phyloP scores from a whole-genome alignment of 1,140 invertebrate genomes.

The Scaptomyza montana region DNA sequence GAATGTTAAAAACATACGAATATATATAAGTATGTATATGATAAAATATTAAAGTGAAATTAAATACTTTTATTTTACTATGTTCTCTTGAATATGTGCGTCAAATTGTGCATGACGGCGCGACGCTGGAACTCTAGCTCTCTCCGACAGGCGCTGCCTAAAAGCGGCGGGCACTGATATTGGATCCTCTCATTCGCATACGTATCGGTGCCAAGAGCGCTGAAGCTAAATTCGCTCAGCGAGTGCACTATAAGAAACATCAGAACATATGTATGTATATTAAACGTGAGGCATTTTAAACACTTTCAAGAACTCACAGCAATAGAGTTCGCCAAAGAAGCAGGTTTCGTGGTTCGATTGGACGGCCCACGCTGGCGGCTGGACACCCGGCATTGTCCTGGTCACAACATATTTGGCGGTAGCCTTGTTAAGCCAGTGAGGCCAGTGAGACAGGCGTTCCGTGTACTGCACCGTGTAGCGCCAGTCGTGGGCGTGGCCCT shows the following conservation, averaged over 20 bases:
- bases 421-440: constrained; percentile 86
- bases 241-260: constrained; percentile 85
- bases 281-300: neutral
- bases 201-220: constrained; percentile 83
- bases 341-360: constrained; percentile 87
- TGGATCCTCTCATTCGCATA: constrained; percentile 86
- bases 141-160: constrained; percentile 85
- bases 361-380: constrained; percentile 85
- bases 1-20: constrained; percentile 21
- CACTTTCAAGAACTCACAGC: constrained; percentile 85
- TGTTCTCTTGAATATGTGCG: constrained; percentile 83
- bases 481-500: constrained; percentile 88
- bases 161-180: constrained; percentile 87
- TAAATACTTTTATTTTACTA: constrained; percentile 7
- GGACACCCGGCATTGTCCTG: constrained; percentile 76
- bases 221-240: constrained; percentile 86
- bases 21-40: constrained; percentile 6
- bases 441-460: constrained; percentile 87
- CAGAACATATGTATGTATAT: neutral
- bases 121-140: constrained; percentile 87
- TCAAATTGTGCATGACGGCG: constrained; percentile 87
- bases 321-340: constrained; percentile 85
- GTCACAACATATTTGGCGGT: constrained; percentile 86
- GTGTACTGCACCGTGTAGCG: constrained; percentile 88
- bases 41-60: neutral